A percentile compares a stretch with the other conserved stretches of the same genome.
Conservation (phyloP, 2,888 invertebrate species). For the Lordiphosa fenestrarum region DNA sequence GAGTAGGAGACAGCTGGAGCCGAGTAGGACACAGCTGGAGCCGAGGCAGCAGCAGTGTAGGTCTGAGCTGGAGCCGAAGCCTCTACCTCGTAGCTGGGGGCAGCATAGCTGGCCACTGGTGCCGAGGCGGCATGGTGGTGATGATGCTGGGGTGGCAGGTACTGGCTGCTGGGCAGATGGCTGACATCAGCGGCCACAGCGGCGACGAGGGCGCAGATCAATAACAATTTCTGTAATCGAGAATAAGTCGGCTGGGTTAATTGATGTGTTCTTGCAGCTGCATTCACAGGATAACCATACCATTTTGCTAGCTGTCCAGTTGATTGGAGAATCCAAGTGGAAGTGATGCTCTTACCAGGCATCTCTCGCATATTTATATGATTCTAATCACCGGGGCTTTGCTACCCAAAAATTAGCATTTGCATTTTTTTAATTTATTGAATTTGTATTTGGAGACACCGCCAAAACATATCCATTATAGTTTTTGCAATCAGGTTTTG, state of each 20-base stretch:
- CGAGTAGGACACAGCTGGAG: conserved; percentile 38
- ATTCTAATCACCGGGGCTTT: conserved; percentile 55
- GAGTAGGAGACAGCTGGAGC: conserved; percentile 31
- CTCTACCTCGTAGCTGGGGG: conserved; percentile 36
- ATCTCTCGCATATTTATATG: conserved; percentile 70
- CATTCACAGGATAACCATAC: conserved; percentile 37
- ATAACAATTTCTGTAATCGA: conserved; percentile 68
- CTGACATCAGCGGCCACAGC: conserved; percentile 74
- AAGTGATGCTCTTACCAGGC: conserved; percentile 65
- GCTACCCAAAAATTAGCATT: conserved; percentile 65
- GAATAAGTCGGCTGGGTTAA: conserved; percentile 6
- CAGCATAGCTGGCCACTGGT: conserved; percentile 43
- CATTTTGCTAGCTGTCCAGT: conserved; percentile 70
- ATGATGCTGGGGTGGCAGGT: conserved; percentile 51
- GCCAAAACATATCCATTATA: conserved; percentile 67
- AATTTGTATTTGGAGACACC: conserved; percentile 58
- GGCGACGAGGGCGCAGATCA: conserved; percentile 73
- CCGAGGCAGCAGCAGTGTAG: conserved; percentile 33
- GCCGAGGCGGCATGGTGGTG: conserved; percentile 43
- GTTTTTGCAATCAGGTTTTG: conserved; percentile 67
- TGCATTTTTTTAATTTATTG: conserved; percentile 64
- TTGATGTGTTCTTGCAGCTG: conserved; percentile 9
- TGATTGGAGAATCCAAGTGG: conserved; percentile 64
- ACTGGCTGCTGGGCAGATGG: conserved; percentile 73
- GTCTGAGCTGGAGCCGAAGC: conserved; percentile 22